Conservation (phyloP, 2,888 invertebrate genomes). For the Halictus quadricinctus region DNA sequence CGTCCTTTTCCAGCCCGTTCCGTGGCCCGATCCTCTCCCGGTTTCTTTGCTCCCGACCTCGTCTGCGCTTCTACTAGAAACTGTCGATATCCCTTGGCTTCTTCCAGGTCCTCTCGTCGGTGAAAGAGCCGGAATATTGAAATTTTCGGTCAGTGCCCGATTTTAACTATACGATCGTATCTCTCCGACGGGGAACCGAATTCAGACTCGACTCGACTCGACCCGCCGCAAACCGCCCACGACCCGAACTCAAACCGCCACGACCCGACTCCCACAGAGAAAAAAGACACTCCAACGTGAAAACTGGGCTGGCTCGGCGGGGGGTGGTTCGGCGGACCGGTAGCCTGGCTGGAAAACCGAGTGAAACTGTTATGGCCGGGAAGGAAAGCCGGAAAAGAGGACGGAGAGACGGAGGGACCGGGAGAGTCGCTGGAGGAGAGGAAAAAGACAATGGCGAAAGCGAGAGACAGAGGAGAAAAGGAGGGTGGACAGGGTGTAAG, state of each 20-base stretch:
- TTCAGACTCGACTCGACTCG: conserved; percentile 55
- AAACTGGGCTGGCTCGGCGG: background rate
- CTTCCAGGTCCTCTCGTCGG: conserved; percentile 49
- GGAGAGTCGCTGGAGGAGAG: conserved; percentile 34
- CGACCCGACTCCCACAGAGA: background rate
- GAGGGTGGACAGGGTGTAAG: conserved; percentile 45
- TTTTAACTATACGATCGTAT: conserved; percentile 73
- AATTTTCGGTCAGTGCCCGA: conserved; percentile 77
- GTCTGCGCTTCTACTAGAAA: conserved; percentile 52
- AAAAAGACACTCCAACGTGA: background rate
- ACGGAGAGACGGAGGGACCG: conserved; percentile 30
- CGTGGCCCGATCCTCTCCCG: conserved; percentile 8
- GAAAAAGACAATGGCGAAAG: conserved; percentile 24
- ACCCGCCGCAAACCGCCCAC: conserved; percentile 40
- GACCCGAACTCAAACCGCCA: background rate
- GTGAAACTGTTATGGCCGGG: conserved; percentile 28
- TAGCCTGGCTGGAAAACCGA: conserved; percentile 24
- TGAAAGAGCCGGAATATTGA: conserved; percentile 74
- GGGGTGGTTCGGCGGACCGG: conserved; percentile 32
- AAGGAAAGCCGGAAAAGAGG: conserved; percentile 27
- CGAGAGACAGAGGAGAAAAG: conserved; percentile 7
- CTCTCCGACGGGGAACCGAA: conserved; percentile 36
- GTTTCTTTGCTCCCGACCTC: conserved; percentile 35
- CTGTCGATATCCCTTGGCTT: conserved; percentile 64
- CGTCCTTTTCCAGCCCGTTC: background rate